phyloP scores from a whole-genome alignment of 2,888 invertebrate genomes.

The Fissipunctia ypsillon region DNA sequence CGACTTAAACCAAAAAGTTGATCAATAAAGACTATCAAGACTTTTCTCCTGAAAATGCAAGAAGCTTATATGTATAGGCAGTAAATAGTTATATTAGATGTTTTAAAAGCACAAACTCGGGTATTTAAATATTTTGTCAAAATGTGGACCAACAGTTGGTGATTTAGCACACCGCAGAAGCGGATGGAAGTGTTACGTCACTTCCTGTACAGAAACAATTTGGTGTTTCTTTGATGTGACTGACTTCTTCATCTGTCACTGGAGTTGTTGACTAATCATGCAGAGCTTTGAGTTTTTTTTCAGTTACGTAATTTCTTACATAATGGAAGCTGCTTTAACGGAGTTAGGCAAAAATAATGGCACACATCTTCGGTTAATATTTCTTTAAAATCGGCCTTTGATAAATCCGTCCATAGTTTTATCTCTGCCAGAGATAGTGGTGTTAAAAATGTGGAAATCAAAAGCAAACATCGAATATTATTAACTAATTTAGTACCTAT shows the following conservation, averaged over 20 bases:
- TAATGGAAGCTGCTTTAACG: background rate
- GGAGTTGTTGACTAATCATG: conserved; percentile 43
- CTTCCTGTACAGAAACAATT: conserved; percentile 39
- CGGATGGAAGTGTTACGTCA: conserved; percentile 47
- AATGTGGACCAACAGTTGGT: conserved; percentile 17
- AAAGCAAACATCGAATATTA: too few relatives aligned
- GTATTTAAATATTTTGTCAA: background rate
- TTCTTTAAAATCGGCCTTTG: too few relatives aligned
- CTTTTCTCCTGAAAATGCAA: too few relatives aligned
- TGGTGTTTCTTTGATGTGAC: conserved; percentile 52
- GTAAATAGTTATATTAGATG: background rate
- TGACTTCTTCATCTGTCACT: conserved; percentile 39
- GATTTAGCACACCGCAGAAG: conserved; percentile 41
- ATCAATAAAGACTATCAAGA: too few relatives aligned
- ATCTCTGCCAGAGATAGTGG: too few relatives aligned
- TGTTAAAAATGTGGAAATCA: too few relatives aligned
- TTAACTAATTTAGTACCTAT: too few relatives aligned
- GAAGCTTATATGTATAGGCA: too few relatives aligned
- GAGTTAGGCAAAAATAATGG: background rate
- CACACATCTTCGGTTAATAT: too few relatives aligned
- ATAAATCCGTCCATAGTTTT: too few relatives aligned
- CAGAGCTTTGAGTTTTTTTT: background rate
- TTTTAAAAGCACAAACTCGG: background rate
- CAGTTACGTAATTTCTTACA: background rate
- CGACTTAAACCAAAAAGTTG: too few relatives aligned